Percentiles rank a stretch among this genome's conserved stretches.
phyloP scores from a whole-genome alignment of 1,140 invertebrate species.

The Plectus sambesii region DNA sequence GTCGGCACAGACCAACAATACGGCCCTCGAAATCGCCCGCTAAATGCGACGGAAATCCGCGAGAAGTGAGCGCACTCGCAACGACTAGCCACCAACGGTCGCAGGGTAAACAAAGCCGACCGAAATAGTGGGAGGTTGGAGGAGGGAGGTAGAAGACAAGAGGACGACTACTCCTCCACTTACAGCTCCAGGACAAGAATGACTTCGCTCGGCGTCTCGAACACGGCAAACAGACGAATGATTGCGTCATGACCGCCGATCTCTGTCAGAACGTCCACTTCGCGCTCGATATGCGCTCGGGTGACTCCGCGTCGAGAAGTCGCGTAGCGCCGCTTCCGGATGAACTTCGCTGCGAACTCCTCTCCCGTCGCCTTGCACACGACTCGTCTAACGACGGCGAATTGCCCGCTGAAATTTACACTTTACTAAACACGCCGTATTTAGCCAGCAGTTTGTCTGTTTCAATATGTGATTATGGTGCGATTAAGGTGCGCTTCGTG shows the following conservation, averaged over 20 bases:
- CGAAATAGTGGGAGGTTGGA: no score
- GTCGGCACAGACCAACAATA: no score
- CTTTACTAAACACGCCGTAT: conserved; percentile 2
- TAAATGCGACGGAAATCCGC: no score
- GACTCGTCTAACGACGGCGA: conserved; percentile 78
- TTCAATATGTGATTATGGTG: conserved; percentile 33
- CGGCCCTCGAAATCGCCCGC: no score
- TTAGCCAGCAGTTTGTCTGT: conserved; percentile 14
- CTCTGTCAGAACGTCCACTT: conserved; percentile 51
- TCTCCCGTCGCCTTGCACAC: conserved; percentile 67
- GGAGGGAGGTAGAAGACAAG: no score
- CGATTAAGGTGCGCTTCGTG: not conserved
- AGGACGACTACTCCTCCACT: conserved; percentile 38
- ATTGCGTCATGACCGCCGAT: conserved; percentile 52
- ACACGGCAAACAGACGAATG: conserved; percentile 52
- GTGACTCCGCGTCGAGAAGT: conserved; percentile 52
- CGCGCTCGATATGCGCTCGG: conserved; percentile 52
- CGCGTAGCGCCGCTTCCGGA: conserved; percentile 67
- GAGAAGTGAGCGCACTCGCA: no score
- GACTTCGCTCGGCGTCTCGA: conserved; percentile 50
- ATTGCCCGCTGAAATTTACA: conserved; percentile 71
- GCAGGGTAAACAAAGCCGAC: no score
- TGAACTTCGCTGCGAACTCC: conserved; percentile 86
- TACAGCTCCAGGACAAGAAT: conserved; percentile 54
- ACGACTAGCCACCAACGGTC: no score